These are phyloP conservation scores for Ectropis crepuscularia DNA, from an alignment of 2,888 invertebrate species.

Conservation along the genomic window DNA sequence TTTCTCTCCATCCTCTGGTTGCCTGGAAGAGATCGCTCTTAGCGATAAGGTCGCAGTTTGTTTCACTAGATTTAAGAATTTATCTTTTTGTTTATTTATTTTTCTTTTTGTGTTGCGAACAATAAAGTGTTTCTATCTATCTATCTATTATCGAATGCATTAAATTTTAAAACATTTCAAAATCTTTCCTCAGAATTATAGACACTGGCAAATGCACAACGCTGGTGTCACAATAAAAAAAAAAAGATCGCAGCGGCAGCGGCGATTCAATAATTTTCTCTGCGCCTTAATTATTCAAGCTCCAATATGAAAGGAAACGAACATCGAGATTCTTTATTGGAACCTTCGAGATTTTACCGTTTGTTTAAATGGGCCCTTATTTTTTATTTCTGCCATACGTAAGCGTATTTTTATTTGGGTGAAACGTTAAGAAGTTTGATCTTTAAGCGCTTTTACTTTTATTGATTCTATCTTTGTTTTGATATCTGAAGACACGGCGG, in stretches of 20 bases:
- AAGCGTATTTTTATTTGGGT: conserved; percentile 15
- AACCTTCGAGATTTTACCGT: conserved; percentile 8
- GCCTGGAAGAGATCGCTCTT: no score
- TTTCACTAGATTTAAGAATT: no score
- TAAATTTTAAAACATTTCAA: no score
- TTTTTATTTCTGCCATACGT: conserved; percentile 15
- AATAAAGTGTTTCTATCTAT: no score
- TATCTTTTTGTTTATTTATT: no score
- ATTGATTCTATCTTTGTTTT: not conserved
- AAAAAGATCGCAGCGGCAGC: not conserved
- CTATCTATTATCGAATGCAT: no score
- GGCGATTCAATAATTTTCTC: conserved; percentile 17
- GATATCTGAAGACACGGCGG: not conserved
- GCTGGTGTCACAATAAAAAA: no score
- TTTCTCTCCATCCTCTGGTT: no score
- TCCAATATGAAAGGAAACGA: conserved; percentile 13
- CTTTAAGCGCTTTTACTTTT: conserved; percentile 1
- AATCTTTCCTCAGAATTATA: no score
- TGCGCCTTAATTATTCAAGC: conserved; percentile 16
- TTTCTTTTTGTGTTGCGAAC: no score
- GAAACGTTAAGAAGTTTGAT: conserved; percentile 12
- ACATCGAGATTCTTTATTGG: conserved; percentile 13
- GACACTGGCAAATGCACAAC: no score
- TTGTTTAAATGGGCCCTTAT: conserved; percentile 19
- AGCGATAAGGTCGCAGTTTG: no score